Evolutionary conservation across 1,140 invertebrate species (phyloP).

Genomic region (Drosophila auraria): DNA sequence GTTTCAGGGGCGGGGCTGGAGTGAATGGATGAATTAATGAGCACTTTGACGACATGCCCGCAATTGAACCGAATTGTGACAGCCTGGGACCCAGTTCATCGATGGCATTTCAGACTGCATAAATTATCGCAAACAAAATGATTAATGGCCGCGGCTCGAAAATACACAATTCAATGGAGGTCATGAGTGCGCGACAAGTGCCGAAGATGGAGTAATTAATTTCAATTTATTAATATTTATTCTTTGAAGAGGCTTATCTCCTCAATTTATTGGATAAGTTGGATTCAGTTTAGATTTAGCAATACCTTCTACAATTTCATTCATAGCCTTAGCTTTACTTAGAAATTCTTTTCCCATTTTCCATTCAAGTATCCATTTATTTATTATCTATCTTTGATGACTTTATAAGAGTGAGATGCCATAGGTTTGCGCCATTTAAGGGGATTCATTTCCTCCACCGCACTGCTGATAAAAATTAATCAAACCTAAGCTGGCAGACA

Average conservation of each 20-base stretch:
- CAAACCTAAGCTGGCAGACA: constrained; percentile 44
- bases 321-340: neutral
- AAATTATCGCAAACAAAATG: constrained; percentile 39
- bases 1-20: constrained; percentile 13
- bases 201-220: constrained; percentile 24
- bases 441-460: neutral
- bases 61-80: constrained; percentile 62
- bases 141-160: constrained; percentile 30
- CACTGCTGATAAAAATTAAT: constrained; percentile 44
- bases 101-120: constrained; percentile 24
- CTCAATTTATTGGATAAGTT: neutral
- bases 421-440: neutral
- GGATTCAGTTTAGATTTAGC: neutral
- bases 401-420: neutral
- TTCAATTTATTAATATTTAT: constrained; percentile 24
- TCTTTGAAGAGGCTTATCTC: neutral
- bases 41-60: constrained; percentile 49
- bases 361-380: neutral
- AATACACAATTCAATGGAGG: constrained; percentile 21
- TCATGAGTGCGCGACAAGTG: constrained; percentile 27
- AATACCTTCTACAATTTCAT: no score
- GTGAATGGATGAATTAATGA: constrained; percentile 68
- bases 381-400: neutral
- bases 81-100: constrained; percentile 9
- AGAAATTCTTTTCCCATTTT: neutral